Conservation (phyloP, 2,888 invertebrate species). For the Hymenopus coronatus region DNA sequence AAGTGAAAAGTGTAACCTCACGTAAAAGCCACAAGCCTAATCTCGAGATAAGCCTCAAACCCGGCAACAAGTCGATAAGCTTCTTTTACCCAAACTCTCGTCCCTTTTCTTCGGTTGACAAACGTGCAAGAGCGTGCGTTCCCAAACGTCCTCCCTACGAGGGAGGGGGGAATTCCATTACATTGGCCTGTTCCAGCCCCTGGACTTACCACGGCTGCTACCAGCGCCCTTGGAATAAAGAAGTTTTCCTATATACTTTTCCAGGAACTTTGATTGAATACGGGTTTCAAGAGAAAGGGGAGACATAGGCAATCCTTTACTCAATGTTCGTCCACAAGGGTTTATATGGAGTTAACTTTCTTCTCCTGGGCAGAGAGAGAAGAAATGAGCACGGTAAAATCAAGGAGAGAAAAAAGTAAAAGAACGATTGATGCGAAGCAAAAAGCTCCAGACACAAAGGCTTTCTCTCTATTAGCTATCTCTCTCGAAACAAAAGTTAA, state of each 20-base stretch:
- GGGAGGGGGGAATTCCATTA: not conserved
- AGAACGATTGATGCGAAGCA: not conserved
- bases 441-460: not conserved
- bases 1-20: not conserved
- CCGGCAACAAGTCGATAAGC: not conserved
- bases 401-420: not conserved
- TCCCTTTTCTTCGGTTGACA: not conserved
- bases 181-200: not conserved
- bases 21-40: not conserved
- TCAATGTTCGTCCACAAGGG: slow-evolving; percentile 24
- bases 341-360: slow-evolving; percentile 20
- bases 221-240: slow-evolving; percentile 13
- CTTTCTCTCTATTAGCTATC: not conserved
- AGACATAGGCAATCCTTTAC: slow-evolving; percentile 26
- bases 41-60: not conserved
- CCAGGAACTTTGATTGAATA: slow-evolving; percentile 29
- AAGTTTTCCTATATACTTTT: slow-evolving; percentile 24
- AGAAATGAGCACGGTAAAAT: not conserved
- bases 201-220: not conserved
- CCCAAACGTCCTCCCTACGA: not conserved
- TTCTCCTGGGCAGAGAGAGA: not conserved
- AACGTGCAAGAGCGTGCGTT: not conserved
- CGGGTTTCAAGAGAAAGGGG: slow-evolving; percentile 19
- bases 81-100: not conserved
- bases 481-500: not conserved